Conservation (phyloP, 1,140 invertebrate species). For the Stegodyphus dumicola region DNA sequence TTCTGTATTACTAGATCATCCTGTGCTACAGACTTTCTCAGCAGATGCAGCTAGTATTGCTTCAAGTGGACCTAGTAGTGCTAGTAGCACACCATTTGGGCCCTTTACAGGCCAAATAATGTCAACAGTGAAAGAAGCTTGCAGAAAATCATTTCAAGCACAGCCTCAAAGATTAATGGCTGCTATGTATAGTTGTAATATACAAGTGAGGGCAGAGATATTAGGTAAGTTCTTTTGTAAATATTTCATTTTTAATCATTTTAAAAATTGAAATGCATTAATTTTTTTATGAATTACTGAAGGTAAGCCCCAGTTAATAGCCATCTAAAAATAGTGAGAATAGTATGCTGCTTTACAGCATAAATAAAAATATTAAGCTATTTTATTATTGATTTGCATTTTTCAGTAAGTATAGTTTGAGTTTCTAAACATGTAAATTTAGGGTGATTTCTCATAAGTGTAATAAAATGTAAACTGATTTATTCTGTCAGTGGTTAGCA, state of each 20-base stretch:
- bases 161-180: slow-evolving; percentile 92
- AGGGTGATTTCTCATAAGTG: too few relatives aligned
- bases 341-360: too few relatives aligned
- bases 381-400: too few relatives aligned
- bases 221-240: slow-evolving; percentile 78
- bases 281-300: too few relatives aligned
- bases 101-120: slow-evolving; percentile 88
- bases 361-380: too few relatives aligned
- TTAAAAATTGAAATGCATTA: too few relatives aligned
- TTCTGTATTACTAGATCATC: not conserved
- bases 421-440: too few relatives aligned
- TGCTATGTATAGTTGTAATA: slow-evolving; percentile 96
- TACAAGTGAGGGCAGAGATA: slow-evolving; percentile 91
- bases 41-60: slow-evolving; percentile 37
- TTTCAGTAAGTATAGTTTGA: too few relatives aligned
- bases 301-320: too few relatives aligned
- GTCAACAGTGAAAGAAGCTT: slow-evolving; percentile 89
- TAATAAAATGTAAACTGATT: too few relatives aligned
- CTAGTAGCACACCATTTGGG: slow-evolving; percentile 66
- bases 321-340: too few relatives aligned
- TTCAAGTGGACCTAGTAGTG: slow-evolving; percentile 17
- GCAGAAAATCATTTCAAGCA: slow-evolving; percentile 86
- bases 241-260: not conserved
- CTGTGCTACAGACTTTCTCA: slow-evolving; percentile 12
- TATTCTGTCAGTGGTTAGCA: too few relatives aligned